Percentiles rank a stretch among this genome's conserved stretches.
These are phyloP conservation scores for Chondrilla cf. caribensis DNA, from an alignment of 37 sponge, comb jelly and placozoan species.

Conservation along the genomic window DNA sequence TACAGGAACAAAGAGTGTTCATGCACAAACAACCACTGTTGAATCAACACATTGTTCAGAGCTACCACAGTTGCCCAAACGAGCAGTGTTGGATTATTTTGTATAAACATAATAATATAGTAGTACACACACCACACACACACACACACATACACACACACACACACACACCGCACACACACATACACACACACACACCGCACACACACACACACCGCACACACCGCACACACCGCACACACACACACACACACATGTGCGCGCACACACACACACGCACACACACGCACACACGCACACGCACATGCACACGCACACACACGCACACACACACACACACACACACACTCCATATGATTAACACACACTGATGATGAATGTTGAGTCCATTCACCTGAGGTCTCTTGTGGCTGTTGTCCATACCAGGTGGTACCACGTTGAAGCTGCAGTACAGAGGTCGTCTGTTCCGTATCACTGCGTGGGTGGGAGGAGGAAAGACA, in stretches of 20 bases:
- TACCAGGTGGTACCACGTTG: neutral
- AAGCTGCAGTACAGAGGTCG: conserved; percentile 1
- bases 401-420: neutral
- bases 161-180: too few relatives aligned
- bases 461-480: neutral
- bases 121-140: too few relatives aligned
- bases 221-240: too few relatives aligned
- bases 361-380: neutral
- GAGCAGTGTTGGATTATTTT: too few relatives aligned
- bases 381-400: conserved; percentile 4
- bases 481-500: neutral
- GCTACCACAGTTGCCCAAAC: too few relatives aligned
- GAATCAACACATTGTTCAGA: too few relatives aligned
- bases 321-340: neutral
- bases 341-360: neutral
- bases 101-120: too few relatives aligned
- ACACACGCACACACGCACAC: neutral
- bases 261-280: neutral
- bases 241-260: neutral
- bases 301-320: neutral
- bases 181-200: too few relatives aligned
- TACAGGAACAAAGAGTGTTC: neutral
- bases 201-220: too few relatives aligned
- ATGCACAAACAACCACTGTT: too few relatives aligned
- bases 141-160: too few relatives aligned